Evolutionary conservation across 2,797 vertebrate species (phyloP).

Genomic region (Onychomys torridus): DNA sequence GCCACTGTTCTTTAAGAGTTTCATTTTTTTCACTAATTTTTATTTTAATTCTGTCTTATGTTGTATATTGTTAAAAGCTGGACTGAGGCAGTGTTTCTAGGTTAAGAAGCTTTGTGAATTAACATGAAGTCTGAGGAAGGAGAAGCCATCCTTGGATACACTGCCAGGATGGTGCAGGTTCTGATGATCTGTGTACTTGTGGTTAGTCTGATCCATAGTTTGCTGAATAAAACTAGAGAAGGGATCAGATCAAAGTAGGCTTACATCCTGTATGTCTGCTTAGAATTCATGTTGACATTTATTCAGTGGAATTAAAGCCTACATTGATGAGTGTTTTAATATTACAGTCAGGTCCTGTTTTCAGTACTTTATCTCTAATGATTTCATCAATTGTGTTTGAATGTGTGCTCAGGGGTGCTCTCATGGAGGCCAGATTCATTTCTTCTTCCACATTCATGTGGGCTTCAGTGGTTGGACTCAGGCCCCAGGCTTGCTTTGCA

Average conservation of each 20-base stretch:
- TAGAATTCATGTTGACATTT: not conserved
- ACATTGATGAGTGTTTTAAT: not conserved
- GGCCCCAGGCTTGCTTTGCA: not conserved
- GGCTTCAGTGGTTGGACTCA: not conserved
- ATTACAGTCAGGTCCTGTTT: conserved; percentile 6
- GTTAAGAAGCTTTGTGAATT: not conserved
- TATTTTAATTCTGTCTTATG: not conserved
- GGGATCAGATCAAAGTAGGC: not conserved
- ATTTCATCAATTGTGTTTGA: not conserved
- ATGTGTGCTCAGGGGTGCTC: not conserved
- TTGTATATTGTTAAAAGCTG: not conserved
- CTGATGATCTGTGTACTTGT: not conserved
- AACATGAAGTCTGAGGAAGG: not conserved
- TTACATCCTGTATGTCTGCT: not conserved
- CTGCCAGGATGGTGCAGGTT: not conserved
- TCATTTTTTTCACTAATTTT: not conserved
- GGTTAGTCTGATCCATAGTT: not conserved
- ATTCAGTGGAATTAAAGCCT: not conserved
- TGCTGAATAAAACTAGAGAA: conserved; percentile 13
- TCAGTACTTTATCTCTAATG: not conserved
- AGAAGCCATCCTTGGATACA: not conserved
- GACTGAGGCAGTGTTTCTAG: not conserved
- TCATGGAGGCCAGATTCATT: too few relatives aligned
- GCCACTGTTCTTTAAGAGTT: not conserved
- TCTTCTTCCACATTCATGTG: not conserved